Conservation (phyloP, 1,140 invertebrate genomes). For the Drosophila arizonae region DNA sequence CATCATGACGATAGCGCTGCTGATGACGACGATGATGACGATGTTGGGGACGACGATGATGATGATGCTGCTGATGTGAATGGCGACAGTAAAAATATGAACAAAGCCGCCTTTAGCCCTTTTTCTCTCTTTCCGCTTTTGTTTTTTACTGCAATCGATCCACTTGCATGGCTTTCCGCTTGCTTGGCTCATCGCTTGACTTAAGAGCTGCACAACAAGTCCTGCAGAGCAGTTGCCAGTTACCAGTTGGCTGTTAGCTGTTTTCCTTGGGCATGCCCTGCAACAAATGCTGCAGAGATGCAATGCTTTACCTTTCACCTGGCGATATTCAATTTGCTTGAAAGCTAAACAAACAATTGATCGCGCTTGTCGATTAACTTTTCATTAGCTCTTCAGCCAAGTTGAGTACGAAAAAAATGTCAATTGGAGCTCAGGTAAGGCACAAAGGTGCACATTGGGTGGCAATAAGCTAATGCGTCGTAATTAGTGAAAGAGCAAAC, state of each 20-base stretch:
- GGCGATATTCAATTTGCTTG: too few species aligned
- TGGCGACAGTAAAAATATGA: background rate
- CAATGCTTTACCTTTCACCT: too few species aligned
- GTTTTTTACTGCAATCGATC: constrained; percentile 5
- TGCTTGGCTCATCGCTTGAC: background rate
- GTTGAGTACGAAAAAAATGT: too few species aligned
- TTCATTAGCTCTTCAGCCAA: too few species aligned
- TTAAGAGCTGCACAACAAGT: constrained; percentile 1
- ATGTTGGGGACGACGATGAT: background rate
- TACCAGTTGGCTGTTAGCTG: background rate
- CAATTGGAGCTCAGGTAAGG: too few species aligned
- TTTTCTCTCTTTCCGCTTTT: background rate
- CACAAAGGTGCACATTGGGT: too few species aligned
- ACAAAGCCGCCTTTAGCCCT: constrained; percentile 1
- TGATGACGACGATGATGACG: background rate
- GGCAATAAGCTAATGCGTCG: too few species aligned
- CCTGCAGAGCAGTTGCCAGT: background rate
- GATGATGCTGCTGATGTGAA: constrained; percentile 9
- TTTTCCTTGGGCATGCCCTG: too few species aligned
- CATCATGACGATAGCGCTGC: constrained; percentile 2
- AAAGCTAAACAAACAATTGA: too few species aligned
- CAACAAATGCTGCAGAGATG: background rate
- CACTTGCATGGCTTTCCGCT: constrained; percentile 11
- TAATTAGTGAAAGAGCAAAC: too few species aligned
- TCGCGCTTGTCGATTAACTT: too few species aligned